A percentile compares a stretch with the other conserved stretches of the same genome.
These are phyloP conservation scores for Tragelaphus buxtoni DNA, from an alignment of 2,113 vertebrate species.

Conservation along the genomic window DNA sequence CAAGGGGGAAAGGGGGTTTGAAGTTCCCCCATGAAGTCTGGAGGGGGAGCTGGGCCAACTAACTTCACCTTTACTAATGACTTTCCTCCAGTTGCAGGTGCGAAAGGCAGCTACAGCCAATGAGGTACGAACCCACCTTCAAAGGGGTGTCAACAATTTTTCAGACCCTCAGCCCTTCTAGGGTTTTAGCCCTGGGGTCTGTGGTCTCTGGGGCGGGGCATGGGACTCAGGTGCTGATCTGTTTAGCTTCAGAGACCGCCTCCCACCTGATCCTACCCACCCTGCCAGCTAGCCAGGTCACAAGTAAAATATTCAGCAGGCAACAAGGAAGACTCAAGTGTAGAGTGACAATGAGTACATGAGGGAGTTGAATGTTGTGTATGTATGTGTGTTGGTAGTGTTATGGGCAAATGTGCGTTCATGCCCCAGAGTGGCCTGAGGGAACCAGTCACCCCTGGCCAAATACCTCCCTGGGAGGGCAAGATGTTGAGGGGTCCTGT, in stretches of 20 bases:
- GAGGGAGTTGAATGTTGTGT: not conserved
- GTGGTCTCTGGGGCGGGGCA: not conserved
- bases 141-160: rapidly evolving
- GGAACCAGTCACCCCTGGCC: not conserved
- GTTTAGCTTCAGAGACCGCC: not conserved
- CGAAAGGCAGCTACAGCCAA: conserved; percentile 47
- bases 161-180: not conserved
- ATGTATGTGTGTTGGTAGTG: not conserved
- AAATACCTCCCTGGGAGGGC: not conserved
- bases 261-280: not conserved
- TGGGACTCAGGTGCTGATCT: not conserved
- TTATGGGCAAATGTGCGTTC: not conserved
- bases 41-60: too few species aligned
- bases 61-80: not conserved
- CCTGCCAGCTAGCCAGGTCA: not conserved
- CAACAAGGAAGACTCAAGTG: not conserved
- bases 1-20: not conserved
- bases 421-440: not conserved
- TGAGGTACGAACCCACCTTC: conserved; percentile 48
- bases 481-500: not conserved
- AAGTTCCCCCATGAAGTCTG: not conserved
- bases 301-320: not conserved
- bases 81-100: conserved; percentile 60
- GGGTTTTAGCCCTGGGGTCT: not conserved
- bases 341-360: not conserved